Percentiles rank a stretch among this genome's conserved stretches.
phyloP scores from a whole-genome alignment of 2,113 vertebrate genomes.

The Benitochromis conjunctus region DNA sequence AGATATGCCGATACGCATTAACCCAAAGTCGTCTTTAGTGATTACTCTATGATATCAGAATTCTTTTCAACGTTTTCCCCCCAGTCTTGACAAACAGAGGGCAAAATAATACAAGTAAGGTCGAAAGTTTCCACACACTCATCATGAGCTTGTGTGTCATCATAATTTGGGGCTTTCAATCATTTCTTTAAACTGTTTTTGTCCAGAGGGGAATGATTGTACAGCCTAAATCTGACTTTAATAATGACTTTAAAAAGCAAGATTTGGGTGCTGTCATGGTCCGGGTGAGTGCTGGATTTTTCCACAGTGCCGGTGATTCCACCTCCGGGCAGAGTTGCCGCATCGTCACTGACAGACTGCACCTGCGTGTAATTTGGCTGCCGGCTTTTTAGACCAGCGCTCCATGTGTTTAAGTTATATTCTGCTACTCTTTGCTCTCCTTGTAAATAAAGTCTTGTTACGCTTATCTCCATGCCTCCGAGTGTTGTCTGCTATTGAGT shows the following conservation, averaged over 20 bases:
- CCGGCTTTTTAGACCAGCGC: too few species aligned
- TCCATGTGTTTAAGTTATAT: too few species aligned
- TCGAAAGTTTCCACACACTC: background rate
- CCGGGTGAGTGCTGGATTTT: too few species aligned
- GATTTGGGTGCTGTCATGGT: background rate
- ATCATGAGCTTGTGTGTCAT: background rate
- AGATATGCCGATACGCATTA: accelerated
- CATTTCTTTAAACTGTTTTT: accelerated
- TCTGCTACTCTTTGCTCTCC: too few species aligned
- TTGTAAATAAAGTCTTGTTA: too few species aligned
- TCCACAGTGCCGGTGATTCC: too few species aligned
- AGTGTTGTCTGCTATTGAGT: too few species aligned
- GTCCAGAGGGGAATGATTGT: background rate
- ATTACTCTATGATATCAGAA: background rate
- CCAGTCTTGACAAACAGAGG: background rate
- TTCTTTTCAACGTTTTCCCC: background rate
- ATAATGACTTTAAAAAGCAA: background rate
- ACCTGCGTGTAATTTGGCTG: too few species aligned
- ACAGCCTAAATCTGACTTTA: background rate
- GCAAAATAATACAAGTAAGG: background rate
- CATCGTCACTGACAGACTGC: too few species aligned
- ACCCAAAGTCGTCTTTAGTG: background rate
- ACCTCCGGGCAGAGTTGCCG: too few species aligned
- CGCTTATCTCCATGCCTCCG: too few species aligned
- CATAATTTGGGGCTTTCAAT: background rate